phyloP scores from a whole-genome alignment of 2,888 invertebrate species.

The Epinotia brunnichana region DNA sequence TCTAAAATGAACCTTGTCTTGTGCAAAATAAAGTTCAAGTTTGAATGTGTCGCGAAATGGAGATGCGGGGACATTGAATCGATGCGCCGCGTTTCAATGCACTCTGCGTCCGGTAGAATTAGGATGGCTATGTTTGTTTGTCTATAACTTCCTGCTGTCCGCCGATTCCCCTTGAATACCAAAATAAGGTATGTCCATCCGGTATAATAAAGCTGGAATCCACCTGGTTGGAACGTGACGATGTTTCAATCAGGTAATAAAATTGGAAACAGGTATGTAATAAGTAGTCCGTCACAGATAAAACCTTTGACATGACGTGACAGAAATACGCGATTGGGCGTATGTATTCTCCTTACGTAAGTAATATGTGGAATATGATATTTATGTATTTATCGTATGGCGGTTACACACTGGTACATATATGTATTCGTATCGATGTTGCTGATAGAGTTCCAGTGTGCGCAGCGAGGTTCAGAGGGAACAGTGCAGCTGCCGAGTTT shows the following conservation, averaged over 20 bases:
- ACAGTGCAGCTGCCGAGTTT: too few relatives aligned
- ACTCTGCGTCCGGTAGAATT: conserved; percentile 69
- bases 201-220: conserved; percentile 17
- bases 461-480: too few relatives aligned
- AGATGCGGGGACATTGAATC: conserved; percentile 45
- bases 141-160: conserved; percentile 66
- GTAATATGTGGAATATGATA: too few relatives aligned
- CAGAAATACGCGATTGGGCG: too few relatives aligned
- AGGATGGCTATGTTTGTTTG: conserved; percentile 62
- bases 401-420: too few relatives aligned
- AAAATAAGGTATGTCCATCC: conserved; percentile 28
- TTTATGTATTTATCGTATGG: too few relatives aligned
- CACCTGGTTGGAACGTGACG: conserved; percentile 9
- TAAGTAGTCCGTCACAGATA: neutral
- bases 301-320: too few relatives aligned
- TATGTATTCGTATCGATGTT: too few relatives aligned
- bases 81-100: conserved; percentile 69
- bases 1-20: neutral
- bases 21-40: neutral
- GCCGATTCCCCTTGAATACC: conserved; percentile 37
- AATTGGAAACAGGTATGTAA: neutral
- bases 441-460: too few relatives aligned
- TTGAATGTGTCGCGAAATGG: neutral
- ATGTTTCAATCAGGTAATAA: conserved; percentile 10
- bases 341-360: too few relatives aligned